Evolutionary conservation across 2,888 invertebrate genomes (phyloP).

Genomic region (Aphodius granarius): DNA sequence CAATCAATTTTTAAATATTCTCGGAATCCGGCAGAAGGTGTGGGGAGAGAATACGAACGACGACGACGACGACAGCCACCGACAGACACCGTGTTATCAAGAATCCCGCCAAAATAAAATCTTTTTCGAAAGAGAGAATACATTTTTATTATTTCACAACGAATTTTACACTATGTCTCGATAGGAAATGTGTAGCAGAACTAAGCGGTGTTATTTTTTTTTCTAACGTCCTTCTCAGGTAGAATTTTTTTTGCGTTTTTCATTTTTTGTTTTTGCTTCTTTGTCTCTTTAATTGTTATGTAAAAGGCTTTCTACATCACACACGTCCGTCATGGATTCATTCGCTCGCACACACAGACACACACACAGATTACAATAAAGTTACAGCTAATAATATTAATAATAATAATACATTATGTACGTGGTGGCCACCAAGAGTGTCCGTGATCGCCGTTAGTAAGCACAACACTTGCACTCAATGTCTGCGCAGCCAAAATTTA

Average conservation of each 20-base stretch:
- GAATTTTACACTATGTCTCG: background rate
- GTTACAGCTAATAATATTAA: conserved; percentile 44
- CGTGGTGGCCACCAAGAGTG: conserved; percentile 34
- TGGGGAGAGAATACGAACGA: background rate
- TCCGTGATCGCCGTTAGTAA: conserved; percentile 5
- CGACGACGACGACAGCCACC: background rate
- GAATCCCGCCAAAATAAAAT: background rate
- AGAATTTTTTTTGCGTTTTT: background rate
- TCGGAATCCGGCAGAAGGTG: background rate
- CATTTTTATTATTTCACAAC: background rate
- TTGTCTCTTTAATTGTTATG: conserved; percentile 3
- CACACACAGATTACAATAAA: conserved; percentile 35
- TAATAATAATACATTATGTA: conserved; percentile 54
- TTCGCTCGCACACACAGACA: conserved; percentile 28
- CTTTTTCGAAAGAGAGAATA: background rate
- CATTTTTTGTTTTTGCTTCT: background rate
- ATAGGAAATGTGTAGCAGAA: background rate
- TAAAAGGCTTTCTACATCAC: background rate
- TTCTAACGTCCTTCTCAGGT: background rate
- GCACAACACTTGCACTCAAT: conserved; percentile 28
- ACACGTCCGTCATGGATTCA: conserved; percentile 20
- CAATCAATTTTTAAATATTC: background rate
- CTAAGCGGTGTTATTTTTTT: background rate
- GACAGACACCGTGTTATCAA: background rate
- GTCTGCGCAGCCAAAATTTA: conserved; percentile 22